A percentile compares a stretch with the other conserved stretches of the same genome.
phyloP scores from a whole-genome alignment of 2,113 vertebrate species.

The Mola mola region DNA sequence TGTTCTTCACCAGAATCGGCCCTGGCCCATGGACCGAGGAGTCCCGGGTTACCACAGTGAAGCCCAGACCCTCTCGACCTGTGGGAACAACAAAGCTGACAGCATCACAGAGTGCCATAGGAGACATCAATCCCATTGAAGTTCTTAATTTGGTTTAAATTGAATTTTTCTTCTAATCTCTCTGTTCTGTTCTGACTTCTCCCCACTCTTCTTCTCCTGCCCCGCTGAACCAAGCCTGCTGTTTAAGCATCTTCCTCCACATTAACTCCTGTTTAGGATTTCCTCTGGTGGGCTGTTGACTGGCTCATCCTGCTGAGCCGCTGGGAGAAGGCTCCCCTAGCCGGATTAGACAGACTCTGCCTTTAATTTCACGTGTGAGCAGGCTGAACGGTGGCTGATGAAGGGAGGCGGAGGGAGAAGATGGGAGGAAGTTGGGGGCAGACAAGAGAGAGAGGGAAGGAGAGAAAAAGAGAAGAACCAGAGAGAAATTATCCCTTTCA shows the following conservation, averaged over 20 bases:
- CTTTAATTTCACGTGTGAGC: conserved; percentile 85
- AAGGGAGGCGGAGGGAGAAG: conserved; percentile 56
- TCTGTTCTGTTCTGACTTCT: neutral
- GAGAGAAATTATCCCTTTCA: conserved; percentile 55
- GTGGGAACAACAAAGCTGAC: conserved; percentile 12
- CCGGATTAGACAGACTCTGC: conserved; percentile 78
- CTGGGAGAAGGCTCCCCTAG: conserved; percentile 51
- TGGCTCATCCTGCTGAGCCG: conserved; percentile 37
- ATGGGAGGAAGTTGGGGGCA: conserved; percentile 29
- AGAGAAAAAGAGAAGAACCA: conserved; percentile 23
- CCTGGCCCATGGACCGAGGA: conserved; percentile 88
- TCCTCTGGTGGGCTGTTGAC: conserved; percentile 44
- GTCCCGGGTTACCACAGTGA: conserved; percentile 96
- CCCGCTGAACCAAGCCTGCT: conserved; percentile 9
- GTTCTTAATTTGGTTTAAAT: no score
- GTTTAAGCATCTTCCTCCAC: conserved; percentile 40
- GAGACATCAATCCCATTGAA: conserved; percentile 8
- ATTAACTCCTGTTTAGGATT: conserved; percentile 63
- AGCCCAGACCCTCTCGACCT: conserved; percentile 94
- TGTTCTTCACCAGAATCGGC: conserved; percentile 96
- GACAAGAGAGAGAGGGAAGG: conserved; percentile 1
- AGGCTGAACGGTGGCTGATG: conserved; percentile 58
- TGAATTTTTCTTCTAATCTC: conserved; percentile 29
- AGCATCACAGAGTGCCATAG: conserved; percentile 9
- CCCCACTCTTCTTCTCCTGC: conserved; percentile 3